Conservation (phyloP, 2,797 vertebrate species). For the Galaxias olidus region DNA sequence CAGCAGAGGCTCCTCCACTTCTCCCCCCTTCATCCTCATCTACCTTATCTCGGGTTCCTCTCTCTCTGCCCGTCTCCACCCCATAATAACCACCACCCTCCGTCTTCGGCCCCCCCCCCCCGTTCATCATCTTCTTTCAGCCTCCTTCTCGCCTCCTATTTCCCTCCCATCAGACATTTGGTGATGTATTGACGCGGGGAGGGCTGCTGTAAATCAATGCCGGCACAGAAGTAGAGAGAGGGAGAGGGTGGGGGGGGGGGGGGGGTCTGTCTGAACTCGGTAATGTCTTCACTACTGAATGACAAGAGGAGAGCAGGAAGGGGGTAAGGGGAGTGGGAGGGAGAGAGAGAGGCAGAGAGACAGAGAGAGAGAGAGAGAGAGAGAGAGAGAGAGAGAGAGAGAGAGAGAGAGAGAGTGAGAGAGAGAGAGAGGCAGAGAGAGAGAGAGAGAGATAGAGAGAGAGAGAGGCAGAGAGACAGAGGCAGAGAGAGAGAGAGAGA, state of each 20-base stretch:
- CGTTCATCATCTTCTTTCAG: neutral
- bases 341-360: no score
- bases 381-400: slow-evolving; percentile 1
- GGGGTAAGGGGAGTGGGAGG: no score
- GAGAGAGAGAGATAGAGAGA: slow-evolving; percentile 11
- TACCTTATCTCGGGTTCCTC: neutral
- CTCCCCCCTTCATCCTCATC: neutral
- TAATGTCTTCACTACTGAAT: no score
- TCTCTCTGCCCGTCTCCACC: no score
- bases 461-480: neutral
- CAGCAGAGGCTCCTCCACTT: neutral
- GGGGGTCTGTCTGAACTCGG: no score
- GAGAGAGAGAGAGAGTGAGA: neutral
- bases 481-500: neutral
- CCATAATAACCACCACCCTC: no score
- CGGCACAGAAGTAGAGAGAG: slow-evolving; percentile 28
- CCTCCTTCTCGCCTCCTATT: slow-evolving; percentile 30
- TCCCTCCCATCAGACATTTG: slow-evolving; percentile 50
- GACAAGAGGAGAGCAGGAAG: no score
- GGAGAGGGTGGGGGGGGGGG: neutral
- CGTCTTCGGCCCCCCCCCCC: no score
- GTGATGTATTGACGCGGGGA: slow-evolving; percentile 63
- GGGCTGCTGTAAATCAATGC: slow-evolving; percentile 53
- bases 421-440: neutral
- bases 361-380: slow-evolving; percentile 18